Conservation (phyloP, 2,888 invertebrate genomes). For the Bimastos eiseni region DNA sequence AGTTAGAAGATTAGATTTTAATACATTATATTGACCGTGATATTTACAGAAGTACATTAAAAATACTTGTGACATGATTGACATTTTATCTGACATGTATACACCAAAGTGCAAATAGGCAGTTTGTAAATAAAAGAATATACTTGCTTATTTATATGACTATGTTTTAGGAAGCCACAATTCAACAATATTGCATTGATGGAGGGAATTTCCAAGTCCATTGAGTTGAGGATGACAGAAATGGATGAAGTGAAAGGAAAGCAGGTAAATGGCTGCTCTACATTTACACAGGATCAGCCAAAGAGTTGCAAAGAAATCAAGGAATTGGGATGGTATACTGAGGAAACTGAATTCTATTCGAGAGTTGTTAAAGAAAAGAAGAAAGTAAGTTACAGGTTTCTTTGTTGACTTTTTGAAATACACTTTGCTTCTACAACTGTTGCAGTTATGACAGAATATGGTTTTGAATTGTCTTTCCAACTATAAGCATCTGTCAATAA, state of each 20-base stretch:
- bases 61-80: too few relatives aligned
- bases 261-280: background rate
- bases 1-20: background rate
- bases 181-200: background rate
- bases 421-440: too few relatives aligned
- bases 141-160: background rate
- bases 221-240: slow-evolving; percentile 9
- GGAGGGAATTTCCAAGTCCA: background rate
- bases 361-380: slow-evolving; percentile 52
- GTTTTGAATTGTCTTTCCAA: too few relatives aligned
- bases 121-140: too few relatives aligned
- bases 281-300: background rate
- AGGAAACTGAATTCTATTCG: slow-evolving; percentile 53
- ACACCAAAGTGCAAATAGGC: too few relatives aligned
- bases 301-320: background rate
- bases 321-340: slow-evolving; percentile 33
- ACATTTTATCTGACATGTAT: too few relatives aligned
- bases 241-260: background rate
- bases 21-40: too few relatives aligned
- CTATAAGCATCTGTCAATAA: too few relatives aligned
- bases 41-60: too few relatives aligned
- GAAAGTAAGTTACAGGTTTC: slow-evolving; percentile 47
- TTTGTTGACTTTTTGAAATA: background rate
- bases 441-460: too few relatives aligned
- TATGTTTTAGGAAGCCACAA: background rate